These are phyloP conservation scores for Acronicta alni DNA, from an alignment of 2,888 invertebrate species.

Conservation along the genomic window DNA sequence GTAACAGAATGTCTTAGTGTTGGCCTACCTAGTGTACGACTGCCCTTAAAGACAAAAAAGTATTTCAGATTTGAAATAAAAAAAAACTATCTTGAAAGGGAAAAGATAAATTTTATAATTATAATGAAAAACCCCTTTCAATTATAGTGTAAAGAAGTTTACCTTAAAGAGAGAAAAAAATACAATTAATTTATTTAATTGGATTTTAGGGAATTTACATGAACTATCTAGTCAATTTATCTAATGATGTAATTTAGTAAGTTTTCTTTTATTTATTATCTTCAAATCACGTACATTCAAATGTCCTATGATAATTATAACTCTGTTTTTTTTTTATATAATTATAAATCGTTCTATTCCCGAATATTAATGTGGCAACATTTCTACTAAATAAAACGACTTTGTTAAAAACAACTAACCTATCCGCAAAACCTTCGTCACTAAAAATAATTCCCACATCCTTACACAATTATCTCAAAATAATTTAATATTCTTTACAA, in stretches of 20 bases:
- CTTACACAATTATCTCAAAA: not conserved
- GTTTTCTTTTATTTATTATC: constrained; percentile 57
- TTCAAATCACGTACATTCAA: constrained; percentile 59
- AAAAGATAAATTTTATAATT: constrained; percentile 14
- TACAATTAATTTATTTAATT: constrained; percentile 26
- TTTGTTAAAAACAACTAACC: not conserved
- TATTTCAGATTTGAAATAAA: constrained; percentile 34
- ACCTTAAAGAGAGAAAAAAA: constrained; percentile 38
- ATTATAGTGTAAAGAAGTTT: constrained; percentile 41
- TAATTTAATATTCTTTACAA: not conserved
- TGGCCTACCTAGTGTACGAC: not conserved
- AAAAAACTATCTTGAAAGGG: constrained; percentile 31
- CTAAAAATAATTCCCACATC: too few species aligned
- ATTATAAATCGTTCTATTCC: constrained; percentile 6
- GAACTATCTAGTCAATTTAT: constrained; percentile 53
- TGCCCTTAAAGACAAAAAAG: constrained; percentile 1
- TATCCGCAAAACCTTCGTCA: not conserved
- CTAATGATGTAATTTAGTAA: constrained; percentile 42
- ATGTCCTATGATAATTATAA: constrained; percentile 39
- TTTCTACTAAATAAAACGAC: constrained; percentile 8
- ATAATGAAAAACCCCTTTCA: constrained; percentile 23
- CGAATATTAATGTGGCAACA: constrained; percentile 36
- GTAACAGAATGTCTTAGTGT: not conserved
- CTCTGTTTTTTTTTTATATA: constrained; percentile 12
- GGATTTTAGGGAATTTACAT: constrained; percentile 39